A percentile compares a stretch with the other conserved stretches of the same genome.
Evolutionary conservation across 2,797 vertebrate species (phyloP).

Genomic region (Syncerus caffer): DNA sequence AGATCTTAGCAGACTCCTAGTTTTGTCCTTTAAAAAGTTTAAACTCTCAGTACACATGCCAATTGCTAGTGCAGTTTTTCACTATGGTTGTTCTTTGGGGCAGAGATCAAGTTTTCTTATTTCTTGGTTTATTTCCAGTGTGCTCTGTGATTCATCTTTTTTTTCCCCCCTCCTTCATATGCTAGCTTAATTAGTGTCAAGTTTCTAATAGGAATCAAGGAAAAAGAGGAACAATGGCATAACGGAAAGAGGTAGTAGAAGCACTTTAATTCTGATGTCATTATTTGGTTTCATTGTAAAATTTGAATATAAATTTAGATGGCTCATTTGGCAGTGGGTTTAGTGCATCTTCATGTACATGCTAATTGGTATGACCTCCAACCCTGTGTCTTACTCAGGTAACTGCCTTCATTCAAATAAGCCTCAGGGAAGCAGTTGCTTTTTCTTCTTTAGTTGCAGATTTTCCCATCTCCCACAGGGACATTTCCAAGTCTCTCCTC

Average conservation of each 20-base stretch:
- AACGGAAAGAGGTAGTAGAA: not conserved
- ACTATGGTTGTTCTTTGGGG: not conserved
- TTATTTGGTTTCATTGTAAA: not conserved
- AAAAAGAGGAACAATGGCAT: not conserved
- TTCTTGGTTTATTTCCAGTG: slow-evolving; percentile 46
- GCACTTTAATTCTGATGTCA: not conserved
- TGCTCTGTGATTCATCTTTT: not conserved
- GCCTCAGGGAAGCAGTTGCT: not conserved
- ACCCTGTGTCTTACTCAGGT: not conserved
- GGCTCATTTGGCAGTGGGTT: not conserved
- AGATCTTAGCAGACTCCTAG: not conserved
- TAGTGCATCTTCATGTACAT: not conserved
- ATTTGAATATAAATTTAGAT: not conserved
- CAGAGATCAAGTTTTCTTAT: not conserved
- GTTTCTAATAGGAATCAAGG: slow-evolving; percentile 5
- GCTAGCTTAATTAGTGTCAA: not conserved
- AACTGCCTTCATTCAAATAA: not conserved
- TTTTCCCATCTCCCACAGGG: not conserved
- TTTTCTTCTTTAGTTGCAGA: not conserved
- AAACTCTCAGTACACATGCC: not conserved
- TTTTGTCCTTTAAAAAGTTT: not conserved
- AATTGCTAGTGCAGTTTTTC: not conserved
- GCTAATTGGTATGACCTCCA: not conserved
- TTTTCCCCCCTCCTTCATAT: not conserved
- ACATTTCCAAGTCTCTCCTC: not conserved